Conservation (phyloP, 2,113 vertebrate genomes). For the Gymnobelideus leadbeateri region DNA sequence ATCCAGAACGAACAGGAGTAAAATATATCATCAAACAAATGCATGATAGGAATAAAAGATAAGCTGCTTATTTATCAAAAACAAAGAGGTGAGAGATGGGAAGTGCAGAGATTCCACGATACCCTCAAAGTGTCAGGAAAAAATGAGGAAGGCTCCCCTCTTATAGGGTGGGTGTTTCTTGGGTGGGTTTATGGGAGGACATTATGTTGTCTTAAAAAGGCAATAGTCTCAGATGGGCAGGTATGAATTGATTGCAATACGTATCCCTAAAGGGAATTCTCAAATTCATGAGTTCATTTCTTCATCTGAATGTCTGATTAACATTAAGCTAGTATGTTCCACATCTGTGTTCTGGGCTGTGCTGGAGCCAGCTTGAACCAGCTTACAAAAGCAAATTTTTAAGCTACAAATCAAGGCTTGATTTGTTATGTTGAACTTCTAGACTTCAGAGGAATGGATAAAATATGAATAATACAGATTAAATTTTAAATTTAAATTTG, state of each 20-base stretch:
- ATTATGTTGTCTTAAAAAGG: background rate
- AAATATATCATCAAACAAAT: background rate
- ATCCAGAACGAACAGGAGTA: background rate
- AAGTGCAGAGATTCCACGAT: background rate
- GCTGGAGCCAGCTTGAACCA: background rate
- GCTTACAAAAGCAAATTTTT: background rate
- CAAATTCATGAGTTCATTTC: background rate
- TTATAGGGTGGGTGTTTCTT: background rate
- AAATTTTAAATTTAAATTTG: background rate
- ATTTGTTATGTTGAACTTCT: background rate
- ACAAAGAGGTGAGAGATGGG: background rate
- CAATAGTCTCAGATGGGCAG: background rate
- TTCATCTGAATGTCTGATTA: background rate
- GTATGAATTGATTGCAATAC: background rate
- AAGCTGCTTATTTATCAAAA: background rate
- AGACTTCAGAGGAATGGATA: background rate
- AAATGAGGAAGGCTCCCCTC: background rate
- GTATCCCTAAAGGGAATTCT: background rate
- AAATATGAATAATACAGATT: background rate
- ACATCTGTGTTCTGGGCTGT: background rate
- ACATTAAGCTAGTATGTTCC: background rate
- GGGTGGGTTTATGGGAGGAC: background rate
- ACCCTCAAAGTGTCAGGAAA: background rate
- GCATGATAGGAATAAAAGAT: background rate
- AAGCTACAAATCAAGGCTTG: background rate